A percentile compares a stretch with the other conserved stretches of the same genome.
These are phyloP conservation scores for Xestia ashworthii DNA, from an alignment of 2,888 invertebrate genomes.

Conservation along the genomic window DNA sequence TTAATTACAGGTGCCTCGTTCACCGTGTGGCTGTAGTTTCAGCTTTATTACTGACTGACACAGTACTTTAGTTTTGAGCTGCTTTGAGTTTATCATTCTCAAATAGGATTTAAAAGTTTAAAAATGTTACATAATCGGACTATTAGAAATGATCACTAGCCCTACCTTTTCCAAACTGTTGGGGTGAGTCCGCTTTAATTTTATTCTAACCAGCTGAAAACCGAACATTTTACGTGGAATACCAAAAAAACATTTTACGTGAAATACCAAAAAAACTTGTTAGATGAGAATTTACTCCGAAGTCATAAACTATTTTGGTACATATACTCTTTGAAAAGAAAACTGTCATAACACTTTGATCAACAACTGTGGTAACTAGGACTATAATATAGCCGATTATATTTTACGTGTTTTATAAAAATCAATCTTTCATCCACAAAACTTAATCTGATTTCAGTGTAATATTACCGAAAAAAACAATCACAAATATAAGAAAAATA, in stretches of 20 bases:
- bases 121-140: not conserved
- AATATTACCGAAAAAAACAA: not conserved
- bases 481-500: not conserved
- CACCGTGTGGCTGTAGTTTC: not conserved
- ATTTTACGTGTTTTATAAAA: too few species aligned
- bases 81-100: not conserved
- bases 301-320: too few species aligned
- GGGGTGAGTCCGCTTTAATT: not conserved
- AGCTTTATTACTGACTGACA: not conserved
- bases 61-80: not conserved
- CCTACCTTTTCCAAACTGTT: not conserved
- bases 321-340: too few species aligned
- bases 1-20: not conserved
- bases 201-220: too few species aligned
- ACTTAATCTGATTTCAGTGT: not conserved
- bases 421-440: too few species aligned
- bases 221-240: too few species aligned
- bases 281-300: too few species aligned
- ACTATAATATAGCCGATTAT: too few species aligned
- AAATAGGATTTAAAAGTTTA: not conserved
- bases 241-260: too few species aligned
- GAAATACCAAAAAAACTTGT: too few species aligned
- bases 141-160: not conserved
- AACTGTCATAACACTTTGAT: too few species aligned
- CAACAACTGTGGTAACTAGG: too few species aligned